Evolutionary conservation across 92 coral and sea anemone genomes (phyloP), one percentile per base, ranked within the genome.

Genomic region (Phenganax stokvisi): DNA sequence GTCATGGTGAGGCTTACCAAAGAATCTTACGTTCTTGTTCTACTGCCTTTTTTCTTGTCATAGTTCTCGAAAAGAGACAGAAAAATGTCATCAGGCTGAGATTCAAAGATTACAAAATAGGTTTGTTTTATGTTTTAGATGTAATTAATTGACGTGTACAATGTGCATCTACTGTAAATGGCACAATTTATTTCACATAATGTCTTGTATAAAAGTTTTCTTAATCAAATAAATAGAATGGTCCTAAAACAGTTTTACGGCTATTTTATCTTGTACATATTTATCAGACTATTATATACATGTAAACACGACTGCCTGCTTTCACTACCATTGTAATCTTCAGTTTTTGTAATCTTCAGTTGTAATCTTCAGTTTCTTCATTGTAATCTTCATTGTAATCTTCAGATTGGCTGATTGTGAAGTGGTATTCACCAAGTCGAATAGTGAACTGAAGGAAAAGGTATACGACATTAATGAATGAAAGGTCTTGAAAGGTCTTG

Each of bases 21-120:
- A 37, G 47, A 37, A 37, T 37, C 47, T 0, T 37, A 37, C 47
- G 47, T 37, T 37, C 47, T 37, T 37, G 47, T 37, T 37, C 47
- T 30, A 9, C 52, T 17, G 28, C 28, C 9, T 16, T 12, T 73
- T 7, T 56, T 47, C 11, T 54, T 67, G 30, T 29, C 78, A 12
- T 77, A 91, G 99, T 81, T 91, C 97, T 1, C 91, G 87, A 16
- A 80, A 76, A 27, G 98, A 93, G 69, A 85, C 93, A 16, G 91
- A 90, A 80, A 86, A 84, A 25, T 93, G 88, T 81, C 90, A 88
- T 54, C 86, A 79, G 79, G 90, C 89, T 57, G 92, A 93, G 73
- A 72, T 89, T 13, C 87, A 86, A 20, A 92, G 91, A 37, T 57
- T 88, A 27, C 88, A 82, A 30, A 88, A 88, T 67, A 89, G 90